A percentile compares a stretch with the other conserved stretches of the same genome.
Conservation (phyloP, 2,113 vertebrate species). For the Chiloscyllium plagiosum region DNA sequence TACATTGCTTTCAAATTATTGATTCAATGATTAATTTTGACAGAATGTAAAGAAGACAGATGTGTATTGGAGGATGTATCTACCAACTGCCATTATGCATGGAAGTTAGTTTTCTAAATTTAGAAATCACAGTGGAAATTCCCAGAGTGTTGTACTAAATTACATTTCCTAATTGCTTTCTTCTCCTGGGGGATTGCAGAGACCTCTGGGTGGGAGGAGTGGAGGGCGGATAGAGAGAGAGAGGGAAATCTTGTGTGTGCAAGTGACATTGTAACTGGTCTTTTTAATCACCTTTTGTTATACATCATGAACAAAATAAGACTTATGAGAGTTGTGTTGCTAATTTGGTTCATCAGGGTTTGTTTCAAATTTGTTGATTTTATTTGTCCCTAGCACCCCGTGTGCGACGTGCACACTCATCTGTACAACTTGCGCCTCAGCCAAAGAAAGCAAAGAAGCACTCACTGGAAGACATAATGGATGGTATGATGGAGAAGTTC, state of each 20-base stretch:
- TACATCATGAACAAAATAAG: not conserved
- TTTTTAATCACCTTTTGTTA: not conserved
- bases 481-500: slow-evolving; percentile 34
- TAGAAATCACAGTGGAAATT: not conserved
- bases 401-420: slow-evolving; percentile 17
- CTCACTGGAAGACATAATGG: slow-evolving; percentile 34
- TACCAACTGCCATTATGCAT: not conserved
- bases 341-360: not conserved
- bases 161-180: not conserved
- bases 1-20: not conserved
- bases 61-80: not conserved
- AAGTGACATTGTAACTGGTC: not conserved
- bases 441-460: slow-evolving; percentile 34
- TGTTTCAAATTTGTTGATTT: slow-evolving; percentile 9
- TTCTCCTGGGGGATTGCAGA: not conserved
- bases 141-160: not conserved
- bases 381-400: slow-evolving; percentile 3
- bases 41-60: not conserved
- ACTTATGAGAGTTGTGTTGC: too few relatives aligned
- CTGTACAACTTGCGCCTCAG: slow-evolving; percentile 24
- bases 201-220: too few relatives aligned
- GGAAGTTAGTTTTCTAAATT: not conserved
- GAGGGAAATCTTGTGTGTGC: too few relatives aligned
- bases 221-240: too few relatives aligned
- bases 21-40: not conserved